A percentile compares a stretch with the other conserved stretches of the same genome.
Conservation (phyloP, 2,113 vertebrate genomes). For the Dunckerocampus dactyliophorus region DNA sequence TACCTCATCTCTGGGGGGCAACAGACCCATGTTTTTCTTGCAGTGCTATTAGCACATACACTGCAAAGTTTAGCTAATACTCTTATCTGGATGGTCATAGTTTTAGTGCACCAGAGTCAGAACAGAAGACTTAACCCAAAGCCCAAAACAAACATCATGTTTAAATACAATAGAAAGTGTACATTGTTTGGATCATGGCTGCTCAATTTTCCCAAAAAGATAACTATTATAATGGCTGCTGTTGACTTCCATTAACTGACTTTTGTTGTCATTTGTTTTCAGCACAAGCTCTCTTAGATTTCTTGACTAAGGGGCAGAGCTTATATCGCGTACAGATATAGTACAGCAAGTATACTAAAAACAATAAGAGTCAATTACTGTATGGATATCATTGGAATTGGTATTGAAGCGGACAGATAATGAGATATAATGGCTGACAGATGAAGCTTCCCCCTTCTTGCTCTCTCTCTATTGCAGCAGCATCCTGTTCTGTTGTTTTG, state of each 20-base stretch:
- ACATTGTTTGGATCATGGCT: background rate
- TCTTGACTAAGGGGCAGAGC: background rate
- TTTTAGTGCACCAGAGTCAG: background rate
- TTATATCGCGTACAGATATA: background rate
- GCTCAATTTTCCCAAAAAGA: background rate
- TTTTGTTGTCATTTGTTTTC: background rate
- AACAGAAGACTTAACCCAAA: background rate
- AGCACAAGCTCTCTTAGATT: background rate
- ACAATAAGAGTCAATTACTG: too few species aligned
- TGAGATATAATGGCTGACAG: background rate
- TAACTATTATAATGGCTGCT: too few species aligned
- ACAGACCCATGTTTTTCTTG: conserved; percentile 6
- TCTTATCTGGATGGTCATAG: background rate
- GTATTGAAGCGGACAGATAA: background rate
- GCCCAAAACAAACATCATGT: background rate
- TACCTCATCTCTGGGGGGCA: conserved; percentile 8
- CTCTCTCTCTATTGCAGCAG: conserved; percentile 2
- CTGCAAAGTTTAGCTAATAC: background rate
- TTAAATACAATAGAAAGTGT: background rate
- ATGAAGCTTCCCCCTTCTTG: background rate
- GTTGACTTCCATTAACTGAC: background rate
- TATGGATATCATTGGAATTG: too few species aligned
- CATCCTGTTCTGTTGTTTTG: conserved; percentile 30
- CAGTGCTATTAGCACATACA: conserved; percentile 20
- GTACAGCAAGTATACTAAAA: background rate